phyloP scores from a whole-genome alignment of 2,113 vertebrate genomes.

The Gymnarchus niloticus region DNA sequence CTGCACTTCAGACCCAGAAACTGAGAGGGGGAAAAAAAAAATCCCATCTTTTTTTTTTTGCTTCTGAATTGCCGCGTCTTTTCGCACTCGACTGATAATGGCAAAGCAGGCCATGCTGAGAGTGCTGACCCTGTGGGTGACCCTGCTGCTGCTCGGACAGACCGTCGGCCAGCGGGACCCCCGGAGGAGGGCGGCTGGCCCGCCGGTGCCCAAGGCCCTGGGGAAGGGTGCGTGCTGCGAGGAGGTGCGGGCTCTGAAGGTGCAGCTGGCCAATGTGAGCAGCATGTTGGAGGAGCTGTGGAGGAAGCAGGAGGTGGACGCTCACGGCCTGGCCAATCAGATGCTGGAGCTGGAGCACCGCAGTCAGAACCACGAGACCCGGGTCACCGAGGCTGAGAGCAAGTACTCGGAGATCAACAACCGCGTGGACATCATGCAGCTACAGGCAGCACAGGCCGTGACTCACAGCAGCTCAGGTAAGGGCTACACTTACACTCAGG shows the following conservation, averaged over 20 bases:
- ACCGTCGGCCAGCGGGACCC: conserved; percentile 67
- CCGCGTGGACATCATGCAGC: conserved; percentile 88
- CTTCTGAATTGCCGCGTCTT: not conserved
- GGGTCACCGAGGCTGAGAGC: conserved; percentile 81
- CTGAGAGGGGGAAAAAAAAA: not conserved
- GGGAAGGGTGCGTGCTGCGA: conserved; percentile 73
- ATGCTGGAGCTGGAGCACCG: conserved; percentile 84
- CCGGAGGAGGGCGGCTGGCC: conserved; percentile 48
- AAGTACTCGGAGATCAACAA: conserved; percentile 93
- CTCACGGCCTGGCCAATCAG: conserved; percentile 77
- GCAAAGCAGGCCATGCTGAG: conserved; percentile 40
- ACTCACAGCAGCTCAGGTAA: conserved; percentile 89
- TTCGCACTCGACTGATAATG: conserved; percentile 47
- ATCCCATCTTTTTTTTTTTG: not conserved
- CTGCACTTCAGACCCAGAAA: not conserved
- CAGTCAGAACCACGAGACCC: conserved; percentile 71
- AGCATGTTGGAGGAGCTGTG: conserved; percentile 74
- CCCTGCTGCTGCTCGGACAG: conserved; percentile 41
- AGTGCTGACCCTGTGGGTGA: conserved; percentile 38
- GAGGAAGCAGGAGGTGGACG: conserved; percentile 80
- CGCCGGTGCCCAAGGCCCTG: conserved; percentile 36
- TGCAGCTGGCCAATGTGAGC: conserved; percentile 85
- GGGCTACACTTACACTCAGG: conserved; percentile 26
- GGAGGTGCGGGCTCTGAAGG: conserved; percentile 76
- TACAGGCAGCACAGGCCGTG: conserved; percentile 79